Conservation (phyloP, 2,888 invertebrate species). For the Thysanoteuthis rhombus region DNA sequence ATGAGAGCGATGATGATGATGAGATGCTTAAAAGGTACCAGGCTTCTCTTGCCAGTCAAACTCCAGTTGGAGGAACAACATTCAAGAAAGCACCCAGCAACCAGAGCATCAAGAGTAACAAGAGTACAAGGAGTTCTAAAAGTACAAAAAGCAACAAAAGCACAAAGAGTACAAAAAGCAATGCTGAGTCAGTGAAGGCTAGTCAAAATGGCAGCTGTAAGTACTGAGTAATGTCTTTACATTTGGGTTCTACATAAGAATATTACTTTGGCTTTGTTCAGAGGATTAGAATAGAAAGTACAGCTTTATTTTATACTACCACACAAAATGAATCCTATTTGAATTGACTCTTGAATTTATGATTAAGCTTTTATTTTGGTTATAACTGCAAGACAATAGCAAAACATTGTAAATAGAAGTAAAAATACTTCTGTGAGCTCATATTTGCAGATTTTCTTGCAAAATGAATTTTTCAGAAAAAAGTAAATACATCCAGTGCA, state of each 20-base stretch:
- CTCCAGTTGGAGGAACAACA: constrained; percentile 33
- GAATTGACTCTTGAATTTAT: no score
- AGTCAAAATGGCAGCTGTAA: not conserved
- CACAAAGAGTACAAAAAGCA: not conserved
- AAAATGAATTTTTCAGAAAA: no score
- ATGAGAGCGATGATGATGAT: constrained; percentile 78
- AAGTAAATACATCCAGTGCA: no score
- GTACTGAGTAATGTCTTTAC: not conserved
- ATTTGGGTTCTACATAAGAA: not conserved
- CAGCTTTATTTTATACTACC: no score
- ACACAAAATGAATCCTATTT: no score
- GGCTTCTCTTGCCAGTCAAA: constrained; percentile 42
- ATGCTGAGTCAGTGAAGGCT: not conserved
- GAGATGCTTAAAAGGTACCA: constrained; percentile 75
- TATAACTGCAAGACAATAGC: no score
- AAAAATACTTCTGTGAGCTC: no score
- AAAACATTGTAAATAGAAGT: no score
- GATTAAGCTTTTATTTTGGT: no score
- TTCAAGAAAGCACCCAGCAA: constrained; percentile 30
- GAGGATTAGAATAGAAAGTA: no score
- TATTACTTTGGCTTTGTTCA: no score
- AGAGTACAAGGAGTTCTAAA: constrained; percentile 34
- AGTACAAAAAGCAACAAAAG: not conserved
- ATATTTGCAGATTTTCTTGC: no score
- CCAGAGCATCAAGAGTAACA: constrained; percentile 37